phyloP scores from a whole-genome alignment of 1,140 invertebrate species.

The Scaptomyza pallida region DNA sequence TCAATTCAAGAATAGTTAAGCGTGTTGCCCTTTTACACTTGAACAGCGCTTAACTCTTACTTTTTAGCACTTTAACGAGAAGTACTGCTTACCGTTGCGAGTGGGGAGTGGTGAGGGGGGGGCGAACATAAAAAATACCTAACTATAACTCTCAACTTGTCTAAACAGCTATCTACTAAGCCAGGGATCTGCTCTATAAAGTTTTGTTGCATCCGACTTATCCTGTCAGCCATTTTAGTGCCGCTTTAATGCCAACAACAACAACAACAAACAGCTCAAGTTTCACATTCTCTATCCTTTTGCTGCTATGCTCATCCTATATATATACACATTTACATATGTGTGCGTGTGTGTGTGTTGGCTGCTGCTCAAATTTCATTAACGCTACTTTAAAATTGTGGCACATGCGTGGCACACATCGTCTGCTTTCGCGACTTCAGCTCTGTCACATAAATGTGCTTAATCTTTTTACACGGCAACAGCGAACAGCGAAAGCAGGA shows the following conservation, averaged over 20 bases:
- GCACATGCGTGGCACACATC: constrained; percentile 62
- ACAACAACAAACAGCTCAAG: neutral
- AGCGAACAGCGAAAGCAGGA: constrained; percentile 10
- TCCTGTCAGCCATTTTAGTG: constrained; percentile 38
- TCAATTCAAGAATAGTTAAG: neutral
- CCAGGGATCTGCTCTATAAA: constrained; percentile 38
- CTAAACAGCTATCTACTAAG: constrained; percentile 42
- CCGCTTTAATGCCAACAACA: constrained; percentile 10
- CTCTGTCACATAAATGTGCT: constrained; percentile 74
- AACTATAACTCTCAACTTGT: constrained; percentile 43
- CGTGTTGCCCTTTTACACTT: neutral
- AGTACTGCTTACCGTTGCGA: constrained; percentile 17
- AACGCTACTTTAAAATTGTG: constrained; percentile 75
- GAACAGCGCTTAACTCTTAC: constrained; percentile 13
- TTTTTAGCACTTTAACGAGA: constrained; percentile 39
- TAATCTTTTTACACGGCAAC: constrained; percentile 69
- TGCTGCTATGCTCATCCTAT: constrained; percentile 1
- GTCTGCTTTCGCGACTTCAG: constrained; percentile 13
- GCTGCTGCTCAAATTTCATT: constrained; percentile 70
- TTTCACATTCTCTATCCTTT: neutral
- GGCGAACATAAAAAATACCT: neutral
- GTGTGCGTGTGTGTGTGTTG: constrained; percentile 7
- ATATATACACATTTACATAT: neutral
- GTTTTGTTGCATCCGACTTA: constrained; percentile 33
- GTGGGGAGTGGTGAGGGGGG: too few species aligned